Percentiles rank a stretch among this genome's conserved stretches.
These are phyloP conservation scores for Geococcyx californianus DNA, from an alignment of 2,113 vertebrate species.

Conservation along the genomic window DNA sequence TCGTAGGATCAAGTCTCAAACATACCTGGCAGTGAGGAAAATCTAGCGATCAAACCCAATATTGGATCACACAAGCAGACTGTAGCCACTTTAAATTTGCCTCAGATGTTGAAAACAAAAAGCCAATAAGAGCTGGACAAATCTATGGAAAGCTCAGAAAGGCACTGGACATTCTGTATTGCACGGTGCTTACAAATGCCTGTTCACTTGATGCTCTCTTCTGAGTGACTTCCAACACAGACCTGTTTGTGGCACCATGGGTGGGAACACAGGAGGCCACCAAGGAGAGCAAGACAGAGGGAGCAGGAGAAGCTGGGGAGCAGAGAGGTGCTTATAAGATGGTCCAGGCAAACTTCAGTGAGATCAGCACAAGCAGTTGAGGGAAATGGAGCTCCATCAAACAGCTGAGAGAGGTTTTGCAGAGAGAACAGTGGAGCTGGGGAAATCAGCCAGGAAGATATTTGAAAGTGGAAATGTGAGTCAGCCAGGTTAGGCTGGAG, in stretches of 20 bases:
- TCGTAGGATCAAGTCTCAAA: background rate
- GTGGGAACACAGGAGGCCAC: background rate
- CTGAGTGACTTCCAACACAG: background rate
- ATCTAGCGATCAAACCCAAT: background rate
- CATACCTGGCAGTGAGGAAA: background rate
- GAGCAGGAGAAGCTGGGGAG: background rate
- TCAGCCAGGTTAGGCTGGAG: background rate
- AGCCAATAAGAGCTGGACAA: background rate
- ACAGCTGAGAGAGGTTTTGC: background rate
- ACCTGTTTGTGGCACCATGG: background rate
- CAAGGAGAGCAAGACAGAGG: fast-evolving
- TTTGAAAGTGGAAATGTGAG: background rate
- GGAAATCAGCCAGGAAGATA: background rate
- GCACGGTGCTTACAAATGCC: background rate
- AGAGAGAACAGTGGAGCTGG: background rate
- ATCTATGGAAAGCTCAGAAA: background rate
- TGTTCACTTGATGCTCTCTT: fast-evolving
- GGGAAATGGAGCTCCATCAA: background rate
- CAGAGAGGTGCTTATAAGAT: background rate
- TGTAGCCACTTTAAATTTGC: background rate
- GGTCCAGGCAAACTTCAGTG: background rate
- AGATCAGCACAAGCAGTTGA: too few relatives aligned
- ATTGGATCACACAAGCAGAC: background rate
- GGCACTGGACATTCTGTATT: background rate
- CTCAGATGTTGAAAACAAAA: background rate